phyloP scores from a whole-genome alignment of 2,888 invertebrate genomes.

The Coecobrya sp. region DNA sequence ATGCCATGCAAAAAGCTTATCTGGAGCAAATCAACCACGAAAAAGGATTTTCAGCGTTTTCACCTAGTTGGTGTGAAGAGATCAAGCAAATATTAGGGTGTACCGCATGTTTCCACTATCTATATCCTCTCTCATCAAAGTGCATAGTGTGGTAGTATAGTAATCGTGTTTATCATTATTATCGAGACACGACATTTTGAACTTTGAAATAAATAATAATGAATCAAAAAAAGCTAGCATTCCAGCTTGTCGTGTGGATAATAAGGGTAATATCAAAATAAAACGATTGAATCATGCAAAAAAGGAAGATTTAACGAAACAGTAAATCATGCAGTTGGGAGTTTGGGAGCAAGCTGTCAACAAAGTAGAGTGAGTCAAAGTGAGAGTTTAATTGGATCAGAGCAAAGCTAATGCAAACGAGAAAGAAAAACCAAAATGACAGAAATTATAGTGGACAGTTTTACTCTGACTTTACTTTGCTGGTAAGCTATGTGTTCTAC shows the following conservation, averaged over 20 bases:
- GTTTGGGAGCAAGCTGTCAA: background rate
- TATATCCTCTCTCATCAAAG: background rate
- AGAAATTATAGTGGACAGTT: too few species aligned
- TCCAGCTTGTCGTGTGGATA: background rate
- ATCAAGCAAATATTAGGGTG: slow-evolving; percentile 30
- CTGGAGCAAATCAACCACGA: slow-evolving; percentile 68
- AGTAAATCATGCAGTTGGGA: background rate
- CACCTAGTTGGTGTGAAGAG: slow-evolving; percentile 32
- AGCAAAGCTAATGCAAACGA: background rate
- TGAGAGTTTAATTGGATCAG: background rate
- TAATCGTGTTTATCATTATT: background rate
- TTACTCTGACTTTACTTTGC: too few species aligned
- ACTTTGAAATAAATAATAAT: background rate
- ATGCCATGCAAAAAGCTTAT: slow-evolving; percentile 44
- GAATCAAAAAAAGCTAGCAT: background rate
- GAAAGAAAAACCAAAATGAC: background rate
- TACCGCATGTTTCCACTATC: slow-evolving; percentile 10
- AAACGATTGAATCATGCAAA: background rate
- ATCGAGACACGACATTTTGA: slow-evolving; percentile 19
- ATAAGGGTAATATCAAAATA: background rate
- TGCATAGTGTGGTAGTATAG: background rate
- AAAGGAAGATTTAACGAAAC: background rate
- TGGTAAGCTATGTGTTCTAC: too few species aligned
- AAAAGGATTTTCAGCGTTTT: slow-evolving; percentile 29
- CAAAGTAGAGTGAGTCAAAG: background rate